Evolutionary conservation across 1,140 invertebrate species (phyloP), one percentile per base, ranked within the genome.

Genomic region (Meloidogyne chitwoodi): DNA sequence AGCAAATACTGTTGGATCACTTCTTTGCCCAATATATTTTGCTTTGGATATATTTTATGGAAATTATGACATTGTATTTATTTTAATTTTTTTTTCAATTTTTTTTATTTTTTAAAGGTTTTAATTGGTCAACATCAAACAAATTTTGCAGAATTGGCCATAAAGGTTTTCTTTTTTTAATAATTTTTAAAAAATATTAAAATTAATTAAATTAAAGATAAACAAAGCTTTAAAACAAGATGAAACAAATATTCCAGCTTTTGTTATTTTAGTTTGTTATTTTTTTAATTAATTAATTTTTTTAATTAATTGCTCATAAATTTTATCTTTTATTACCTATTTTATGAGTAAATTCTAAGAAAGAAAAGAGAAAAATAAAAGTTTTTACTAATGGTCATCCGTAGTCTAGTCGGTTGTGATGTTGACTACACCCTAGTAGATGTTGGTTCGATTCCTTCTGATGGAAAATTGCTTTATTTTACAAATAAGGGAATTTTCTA

Each of bases 11-110:
- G 27, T 64, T 19, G 56, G 31, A 16, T 77, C 66, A 3, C 76
- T 83, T 93, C 94, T 74, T 92, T 95, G 90, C 93, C 96, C 12
- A 88, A 97, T 64, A 88, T 99, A 0, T 95, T 94, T 87, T 94
- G 95, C 41, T 88, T 98, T 6, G 89, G 98, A 24, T 98, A 98
- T 89, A 95, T 96, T 73, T 87, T 89, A 44, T 86, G 90, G n/a
- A 88, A 90, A 79, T 92, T 91, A 91, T 86, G 79, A 83, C n/a
- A 29, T 80, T 73, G 41, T 73, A 64, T 62, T 12, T 70, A 10
- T 29, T 34, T 70, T 24, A 27, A 27, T 11, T 12, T 22, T 22
- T 27, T 66, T 24, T 63, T 64, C 12, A 63, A 24, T 62, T 72
- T 24, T 34, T n/a, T n/a, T n/a, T 8, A n/a, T n/a, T 56, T 27